Conservation (phyloP, 2,888 invertebrate genomes). For the Eupithecia subfuscata region DNA sequence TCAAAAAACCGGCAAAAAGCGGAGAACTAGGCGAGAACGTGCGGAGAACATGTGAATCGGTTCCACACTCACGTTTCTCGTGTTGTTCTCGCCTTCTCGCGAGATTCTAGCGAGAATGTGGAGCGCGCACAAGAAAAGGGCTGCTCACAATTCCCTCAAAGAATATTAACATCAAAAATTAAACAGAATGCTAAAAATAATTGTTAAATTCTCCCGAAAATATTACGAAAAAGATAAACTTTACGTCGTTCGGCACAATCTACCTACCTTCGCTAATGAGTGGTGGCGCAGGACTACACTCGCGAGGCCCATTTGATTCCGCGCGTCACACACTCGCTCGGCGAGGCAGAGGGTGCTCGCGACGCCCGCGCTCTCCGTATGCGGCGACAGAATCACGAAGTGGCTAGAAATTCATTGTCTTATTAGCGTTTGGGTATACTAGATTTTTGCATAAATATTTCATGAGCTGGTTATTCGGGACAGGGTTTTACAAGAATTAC, state of each 20-base stretch:
- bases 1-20: no score
- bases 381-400: constrained; percentile 32
- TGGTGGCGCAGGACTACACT: constrained; percentile 37
- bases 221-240: background rate
- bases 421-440: background rate
- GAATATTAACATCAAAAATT: background rate
- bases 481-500: background rate
- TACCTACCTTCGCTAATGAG: constrained; percentile 34
- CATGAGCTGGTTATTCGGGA: background rate
- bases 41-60: no score
- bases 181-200: background rate
- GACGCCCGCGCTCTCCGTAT: constrained; percentile 9
- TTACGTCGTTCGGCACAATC: no score
- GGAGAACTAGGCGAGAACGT: no score
- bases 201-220: background rate
- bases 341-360: constrained; percentile 35
- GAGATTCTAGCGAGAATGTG: no score
- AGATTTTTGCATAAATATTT: background rate
- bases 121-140: no score
- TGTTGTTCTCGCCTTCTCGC: no score
- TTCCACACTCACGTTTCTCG: no score
- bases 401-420: constrained; percentile 28
- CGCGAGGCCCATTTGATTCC: constrained; percentile 37
- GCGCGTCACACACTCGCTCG: constrained; percentile 34
- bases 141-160: background rate